Conservation (phyloP, 2,113 vertebrate genomes). For the Cathartes aura region DNA sequence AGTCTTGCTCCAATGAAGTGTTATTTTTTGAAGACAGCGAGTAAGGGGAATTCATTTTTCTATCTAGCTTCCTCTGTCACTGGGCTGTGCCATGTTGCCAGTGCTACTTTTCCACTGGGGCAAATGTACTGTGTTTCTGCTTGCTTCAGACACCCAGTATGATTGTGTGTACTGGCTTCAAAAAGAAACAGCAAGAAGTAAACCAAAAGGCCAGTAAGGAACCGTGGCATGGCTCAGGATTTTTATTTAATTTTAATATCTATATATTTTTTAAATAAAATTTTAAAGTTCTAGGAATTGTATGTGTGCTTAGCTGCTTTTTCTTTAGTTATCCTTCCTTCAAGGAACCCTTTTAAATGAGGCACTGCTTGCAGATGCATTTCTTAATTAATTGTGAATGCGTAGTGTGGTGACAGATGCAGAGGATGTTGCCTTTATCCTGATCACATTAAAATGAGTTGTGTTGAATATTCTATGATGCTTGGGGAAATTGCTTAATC, state of each 20-base stretch:
- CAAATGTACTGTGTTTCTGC: neutral
- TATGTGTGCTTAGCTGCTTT: neutral
- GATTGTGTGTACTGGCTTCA: neutral
- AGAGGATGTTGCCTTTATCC: conserved; percentile 52
- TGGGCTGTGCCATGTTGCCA: neutral
- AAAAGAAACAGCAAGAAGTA: neutral
- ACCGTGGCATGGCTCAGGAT: neutral
- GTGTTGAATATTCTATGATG: conserved; percentile 65
- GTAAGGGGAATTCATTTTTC: neutral
- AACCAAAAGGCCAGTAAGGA: neutral
- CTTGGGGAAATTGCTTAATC: conserved; percentile 67
- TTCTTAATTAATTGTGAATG: conserved; percentile 68
- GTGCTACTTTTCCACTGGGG: neutral
- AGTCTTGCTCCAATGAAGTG: neutral
- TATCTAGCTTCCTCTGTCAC: neutral
- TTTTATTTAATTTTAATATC: neutral
- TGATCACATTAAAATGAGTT: conserved; percentile 62
- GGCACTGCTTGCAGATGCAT: conserved; percentile 17
- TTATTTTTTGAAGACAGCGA: neutral
- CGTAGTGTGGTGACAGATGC: conserved; percentile 12
- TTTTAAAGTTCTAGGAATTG: neutral
- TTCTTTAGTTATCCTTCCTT: neutral
- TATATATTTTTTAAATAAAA: neutral
- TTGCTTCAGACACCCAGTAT: neutral
- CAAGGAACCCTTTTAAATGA: conserved; percentile 9